Evolutionary conservation across 2,888 invertebrate genomes (phyloP), one percentile per base, ranked within the genome.

Genomic region (Drosophila rellima): DNA sequence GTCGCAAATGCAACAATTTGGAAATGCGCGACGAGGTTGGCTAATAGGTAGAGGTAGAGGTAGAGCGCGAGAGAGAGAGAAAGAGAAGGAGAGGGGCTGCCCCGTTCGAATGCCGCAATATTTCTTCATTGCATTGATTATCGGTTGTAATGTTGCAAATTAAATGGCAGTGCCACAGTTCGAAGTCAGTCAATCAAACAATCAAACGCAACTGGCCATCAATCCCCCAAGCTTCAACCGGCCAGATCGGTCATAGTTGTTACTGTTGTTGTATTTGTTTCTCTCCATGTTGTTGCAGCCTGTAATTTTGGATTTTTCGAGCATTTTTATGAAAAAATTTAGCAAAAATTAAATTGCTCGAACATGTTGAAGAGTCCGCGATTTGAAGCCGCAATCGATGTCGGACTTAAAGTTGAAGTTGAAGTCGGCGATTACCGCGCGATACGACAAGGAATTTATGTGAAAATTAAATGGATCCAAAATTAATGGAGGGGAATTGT

Each of bases 111-210:
- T 63, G 64, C 80, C 71, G 78, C 77, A 87, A 81, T 87, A 84
- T 83, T 80, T 78, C 79, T 79, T 87, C 80, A 78, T 89, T 87
- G 87, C 89, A 87, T 84, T 91, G 91, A 91, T 90, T 90, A 88
- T 79, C 90, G 90, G 91, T 91, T 91, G 90, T 85, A 91, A 88
- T 90, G 88, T 84, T 90, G 91, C 90, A 91, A 91, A 91, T 91
- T 91, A 91, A 91, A 91, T 91, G 91, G 72, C 82, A 83, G 60
- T 66, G 69, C 79, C 77, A 59, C 74, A 71, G 60, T 68, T 75
- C 72, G 45, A 75, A 44, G 54, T n/a, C 47, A 44, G 79, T 81
- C 83, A 82, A 82, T 82, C 83, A 83, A 82, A 85, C 83, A 85
- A 83, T 85, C 83, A 82, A 82, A 85, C 82, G 70, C 82, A 82